phyloP scores from a whole-genome alignment of 2,797 vertebrate genomes.

The Trichosurus vulpecula region DNA sequence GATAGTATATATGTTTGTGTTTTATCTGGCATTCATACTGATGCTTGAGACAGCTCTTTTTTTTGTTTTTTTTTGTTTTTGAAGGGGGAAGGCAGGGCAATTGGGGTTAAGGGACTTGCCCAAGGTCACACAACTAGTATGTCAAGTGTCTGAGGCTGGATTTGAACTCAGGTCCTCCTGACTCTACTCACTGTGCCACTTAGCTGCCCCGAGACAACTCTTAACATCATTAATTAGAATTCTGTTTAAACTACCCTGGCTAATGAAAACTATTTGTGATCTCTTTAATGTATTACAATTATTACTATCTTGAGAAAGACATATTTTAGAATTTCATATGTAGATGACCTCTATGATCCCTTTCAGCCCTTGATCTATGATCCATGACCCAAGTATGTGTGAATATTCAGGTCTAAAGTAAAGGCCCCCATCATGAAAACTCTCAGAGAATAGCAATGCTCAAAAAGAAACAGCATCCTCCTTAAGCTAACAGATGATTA shows the following conservation, averaged over 20 bases:
- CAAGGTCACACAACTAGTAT: no score
- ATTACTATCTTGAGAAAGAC: not conserved
- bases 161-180: no score
- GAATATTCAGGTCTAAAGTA: constrained; percentile 2
- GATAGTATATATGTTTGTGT: constrained; percentile 30
- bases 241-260: constrained; percentile 32
- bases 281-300: constrained; percentile 34
- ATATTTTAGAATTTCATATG: constrained; percentile 47
- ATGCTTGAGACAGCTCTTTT: constrained; percentile 38
- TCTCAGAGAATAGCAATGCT: constrained; percentile 8
- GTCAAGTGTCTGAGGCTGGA: no score
- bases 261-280: constrained; percentile 41
- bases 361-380: not conserved
- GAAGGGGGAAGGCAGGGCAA: no score
- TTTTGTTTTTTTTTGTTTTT: no score
- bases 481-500: constrained; percentile 32
- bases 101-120: no score
- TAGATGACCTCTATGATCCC: constrained; percentile 34
- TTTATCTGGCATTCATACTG: constrained; percentile 40
- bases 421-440: not conserved
- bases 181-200: no score
- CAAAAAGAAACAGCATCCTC: not conserved
- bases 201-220: no score
- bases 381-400: not conserved
- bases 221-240: constrained; percentile 12